Base-by-base conservation (phyloP, 2,888 invertebrate genomes). In the Trachelus troglodyta region DNA sequence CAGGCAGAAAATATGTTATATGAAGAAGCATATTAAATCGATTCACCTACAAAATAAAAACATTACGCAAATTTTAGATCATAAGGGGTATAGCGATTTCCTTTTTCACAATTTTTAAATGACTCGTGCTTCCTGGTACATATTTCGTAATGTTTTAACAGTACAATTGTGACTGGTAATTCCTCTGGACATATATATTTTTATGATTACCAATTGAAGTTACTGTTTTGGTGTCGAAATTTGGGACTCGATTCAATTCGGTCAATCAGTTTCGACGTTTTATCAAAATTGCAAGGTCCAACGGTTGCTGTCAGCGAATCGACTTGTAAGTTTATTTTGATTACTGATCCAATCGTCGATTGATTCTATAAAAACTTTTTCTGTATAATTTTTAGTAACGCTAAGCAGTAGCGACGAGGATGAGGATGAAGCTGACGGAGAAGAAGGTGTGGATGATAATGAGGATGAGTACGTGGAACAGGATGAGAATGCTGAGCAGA, bases 181-280 rank as follows among this genome's bases (percentile, higher is more conserved):
- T 89, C 87, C 23, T 82, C 77, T 0, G 95, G 95, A 0, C 92
- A 93, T 74, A 92, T 95, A 74, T 92, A 92, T 83, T 94, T 95
- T 87, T 95, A 94, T 86, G 94, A 95, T 82, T 90, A 91, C 73
- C 92, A 93, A 83, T 87, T 95, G 83, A 93, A 92, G 85, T 90
- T 95, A 76, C 83, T 95, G 75, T 94, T 94, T 88, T 94, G 94
- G 94, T 91, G 93, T 78, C 91, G 92, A 69, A 92, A 93, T 12
- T 92, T 92, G 81, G 87, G 89, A 4, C 89, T 94, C 33, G 93
- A 93, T 84, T 88, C 90, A 73, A 92, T 94, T 75, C 90, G 86
- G n/a, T 92, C 90, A 0, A 91, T 94, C 75, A 93, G 93, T 83
- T 94, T 94, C 83, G 93, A 93, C 83, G 80, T 92, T 23, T 74